Evolutionary conservation across 2,113 vertebrate genomes (phyloP).

Genomic region (Lanius ludovicianus): DNA sequence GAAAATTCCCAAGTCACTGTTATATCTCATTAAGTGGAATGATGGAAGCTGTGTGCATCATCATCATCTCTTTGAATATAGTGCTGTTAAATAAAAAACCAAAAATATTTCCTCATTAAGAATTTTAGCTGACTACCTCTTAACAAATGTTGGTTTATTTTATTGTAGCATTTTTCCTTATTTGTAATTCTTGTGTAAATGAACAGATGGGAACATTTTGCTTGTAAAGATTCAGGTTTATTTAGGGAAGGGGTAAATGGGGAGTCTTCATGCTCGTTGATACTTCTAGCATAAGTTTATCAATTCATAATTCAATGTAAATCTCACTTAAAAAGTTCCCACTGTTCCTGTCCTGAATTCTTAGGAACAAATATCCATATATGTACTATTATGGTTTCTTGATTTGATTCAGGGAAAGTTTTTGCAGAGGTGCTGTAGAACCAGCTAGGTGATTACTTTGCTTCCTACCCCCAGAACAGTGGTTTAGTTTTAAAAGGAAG

Average conservation of each 20-base stretch:
- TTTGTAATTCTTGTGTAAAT: constrained; percentile 2
- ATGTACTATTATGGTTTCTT: neutral
- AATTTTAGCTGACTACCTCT: constrained; percentile 1
- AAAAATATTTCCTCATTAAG: neutral
- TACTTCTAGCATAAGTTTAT: neutral
- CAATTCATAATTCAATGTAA: neutral
- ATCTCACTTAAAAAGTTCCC: neutral
- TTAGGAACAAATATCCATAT: neutral
- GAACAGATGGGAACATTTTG: constrained; percentile 6
- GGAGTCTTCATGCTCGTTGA: neutral
- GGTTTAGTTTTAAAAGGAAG: neutral
- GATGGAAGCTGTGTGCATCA: neutral
- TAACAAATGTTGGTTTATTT: neutral
- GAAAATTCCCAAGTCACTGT: neutral
- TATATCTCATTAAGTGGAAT: neutral
- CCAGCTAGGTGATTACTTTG: neutral
- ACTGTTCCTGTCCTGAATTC: neutral
- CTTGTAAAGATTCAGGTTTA: neutral
- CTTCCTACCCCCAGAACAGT: neutral
- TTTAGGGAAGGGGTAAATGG: neutral
- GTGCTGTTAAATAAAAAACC: neutral
- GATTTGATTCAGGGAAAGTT: neutral
- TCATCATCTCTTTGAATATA: neutral
- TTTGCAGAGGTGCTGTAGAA: neutral
- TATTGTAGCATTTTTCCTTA: neutral